Evolutionary conservation across 2,888 invertebrate genomes (phyloP).

Genomic region (Orgyia antiqua): DNA sequence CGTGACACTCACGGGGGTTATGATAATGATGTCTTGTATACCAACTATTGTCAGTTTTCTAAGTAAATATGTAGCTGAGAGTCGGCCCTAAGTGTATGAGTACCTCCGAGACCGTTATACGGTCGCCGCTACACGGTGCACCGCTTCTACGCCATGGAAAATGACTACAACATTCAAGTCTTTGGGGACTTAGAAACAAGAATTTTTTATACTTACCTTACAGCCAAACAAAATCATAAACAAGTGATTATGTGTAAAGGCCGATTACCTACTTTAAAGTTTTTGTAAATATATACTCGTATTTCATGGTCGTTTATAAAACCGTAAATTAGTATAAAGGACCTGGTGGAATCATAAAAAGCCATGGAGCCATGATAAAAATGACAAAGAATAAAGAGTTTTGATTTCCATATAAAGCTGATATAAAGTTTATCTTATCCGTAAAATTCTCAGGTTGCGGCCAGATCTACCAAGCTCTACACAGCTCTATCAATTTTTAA

Average conservation of each 20-base stretch:
- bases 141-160: slow-evolving; percentile 37
- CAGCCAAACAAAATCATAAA: slow-evolving; percentile 9
- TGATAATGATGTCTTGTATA: slow-evolving; percentile 55
- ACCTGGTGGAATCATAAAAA: too few relatives aligned
- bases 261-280: not conserved
- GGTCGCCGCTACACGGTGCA: slow-evolving; percentile 60
- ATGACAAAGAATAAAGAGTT: too few relatives aligned
- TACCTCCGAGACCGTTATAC: slow-evolving; percentile 64
- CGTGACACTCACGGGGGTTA: slow-evolving; percentile 68
- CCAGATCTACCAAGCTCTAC: too few relatives aligned
- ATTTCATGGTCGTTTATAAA: too few relatives aligned
- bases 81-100: slow-evolving; percentile 49
- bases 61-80: slow-evolving; percentile 38
- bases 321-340: too few relatives aligned
- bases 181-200: slow-evolving; percentile 43
- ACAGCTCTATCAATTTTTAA: too few relatives aligned
- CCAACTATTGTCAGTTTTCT: slow-evolving; percentile 41
- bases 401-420: too few relatives aligned
- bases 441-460: too few relatives aligned
- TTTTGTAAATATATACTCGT: not conserved
- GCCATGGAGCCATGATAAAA: too few relatives aligned
- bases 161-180: slow-evolving; percentile 42
- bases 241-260: not conserved
- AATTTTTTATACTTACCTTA: slow-evolving; percentile 31
- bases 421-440: too few relatives aligned